Percentiles rank a stretch among this genome's conserved stretches.
Evolutionary conservation across 2,113 vertebrate species (phyloP).

Genomic region (Tichodroma muraria): DNA sequence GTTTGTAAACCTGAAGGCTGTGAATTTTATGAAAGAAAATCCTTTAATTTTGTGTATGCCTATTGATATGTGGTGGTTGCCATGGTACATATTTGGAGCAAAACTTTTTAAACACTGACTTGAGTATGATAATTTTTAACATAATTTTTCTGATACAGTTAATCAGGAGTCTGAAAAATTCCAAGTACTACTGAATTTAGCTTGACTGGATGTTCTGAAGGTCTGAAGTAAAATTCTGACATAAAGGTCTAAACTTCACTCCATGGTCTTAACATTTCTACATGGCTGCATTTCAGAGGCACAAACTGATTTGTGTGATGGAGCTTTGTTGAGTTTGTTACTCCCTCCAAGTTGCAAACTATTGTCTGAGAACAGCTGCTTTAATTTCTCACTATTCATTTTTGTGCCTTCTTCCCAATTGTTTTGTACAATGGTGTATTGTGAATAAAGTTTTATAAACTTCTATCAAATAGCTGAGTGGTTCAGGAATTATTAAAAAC

Average conservation of each 20-base stretch:
- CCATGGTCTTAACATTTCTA: background rate
- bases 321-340: background rate
- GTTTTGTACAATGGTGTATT: background rate
- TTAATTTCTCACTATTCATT: background rate
- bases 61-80: background rate
- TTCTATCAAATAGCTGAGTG: background rate
- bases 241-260: background rate
- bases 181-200: background rate
- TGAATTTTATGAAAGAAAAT: conserved; percentile 19
- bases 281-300: background rate
- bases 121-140: background rate
- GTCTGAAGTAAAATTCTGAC: background rate
- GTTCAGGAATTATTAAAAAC: background rate
- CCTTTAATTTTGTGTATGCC: background rate
- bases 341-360: background rate
- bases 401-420: background rate
- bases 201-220: background rate
- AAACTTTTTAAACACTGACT: background rate
- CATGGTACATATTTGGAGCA: background rate
- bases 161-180: background rate
- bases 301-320: background rate
- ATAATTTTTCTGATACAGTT: background rate
- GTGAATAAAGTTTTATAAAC: background rate
- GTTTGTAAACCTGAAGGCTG: background rate
- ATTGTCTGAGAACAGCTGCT: conserved; percentile 35